These are phyloP conservation scores for Diglossa cyanea DNA, from an alignment of 2,797 vertebrate genomes.

Conservation along the genomic window DNA sequence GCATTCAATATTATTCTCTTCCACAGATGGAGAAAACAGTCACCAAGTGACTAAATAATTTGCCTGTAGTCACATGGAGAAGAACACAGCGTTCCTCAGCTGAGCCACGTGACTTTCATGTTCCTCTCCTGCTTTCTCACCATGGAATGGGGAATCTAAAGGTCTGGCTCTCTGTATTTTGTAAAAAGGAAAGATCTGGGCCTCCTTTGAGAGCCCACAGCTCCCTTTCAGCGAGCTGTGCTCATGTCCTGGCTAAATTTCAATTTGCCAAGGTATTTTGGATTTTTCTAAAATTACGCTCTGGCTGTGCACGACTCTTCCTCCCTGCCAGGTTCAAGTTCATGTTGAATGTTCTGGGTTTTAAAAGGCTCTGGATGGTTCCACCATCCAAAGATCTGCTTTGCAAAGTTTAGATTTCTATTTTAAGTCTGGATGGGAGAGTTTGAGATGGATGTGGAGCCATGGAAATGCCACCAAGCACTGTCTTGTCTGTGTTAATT, in stretches of 20 bases:
- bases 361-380: not conserved
- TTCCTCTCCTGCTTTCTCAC: not conserved
- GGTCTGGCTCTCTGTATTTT: not conserved
- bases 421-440: not conserved
- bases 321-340: not conserved
- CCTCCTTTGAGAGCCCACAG: not conserved
- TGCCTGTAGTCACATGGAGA: not conserved
- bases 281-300: not conserved
- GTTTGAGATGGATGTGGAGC: not conserved
- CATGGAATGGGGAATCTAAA: not conserved
- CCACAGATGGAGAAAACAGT: conserved; percentile 45
- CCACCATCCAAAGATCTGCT: not conserved
- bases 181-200: not conserved
- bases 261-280: not conserved
- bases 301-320: not conserved
- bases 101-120: not conserved
- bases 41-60: conserved; percentile 47
- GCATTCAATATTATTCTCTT: conserved; percentile 27
- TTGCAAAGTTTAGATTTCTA: not conserved
- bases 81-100: not conserved
- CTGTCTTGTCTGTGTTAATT: accelerated
- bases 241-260: not conserved
- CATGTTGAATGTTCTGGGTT: not conserved
- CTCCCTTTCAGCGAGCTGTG: not conserved
- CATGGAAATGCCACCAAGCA: not conserved